These are phyloP conservation scores for Teleiodes luculella DNA, from an alignment of 2,888 invertebrate genomes.

Conservation along the genomic window DNA sequence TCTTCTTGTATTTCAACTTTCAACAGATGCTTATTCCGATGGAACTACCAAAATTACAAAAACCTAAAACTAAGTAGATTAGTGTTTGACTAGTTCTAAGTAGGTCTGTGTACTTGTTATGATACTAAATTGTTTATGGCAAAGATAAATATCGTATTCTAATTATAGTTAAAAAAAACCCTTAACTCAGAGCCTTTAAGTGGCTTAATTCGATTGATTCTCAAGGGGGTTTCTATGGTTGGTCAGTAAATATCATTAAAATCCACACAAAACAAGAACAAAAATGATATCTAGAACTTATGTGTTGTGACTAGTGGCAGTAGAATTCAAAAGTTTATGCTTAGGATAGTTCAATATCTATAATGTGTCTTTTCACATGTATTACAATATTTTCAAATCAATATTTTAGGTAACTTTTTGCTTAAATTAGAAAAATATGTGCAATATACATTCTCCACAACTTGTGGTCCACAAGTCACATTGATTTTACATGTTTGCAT, in stretches of 20 bases:
- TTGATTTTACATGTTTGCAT: no score
- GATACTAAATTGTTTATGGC: not conserved
- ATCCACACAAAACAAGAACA: no score
- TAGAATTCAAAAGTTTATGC: not conserved
- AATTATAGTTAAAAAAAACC: not conserved
- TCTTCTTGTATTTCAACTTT: constrained; percentile 86
- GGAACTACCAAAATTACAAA: constrained; percentile 42
- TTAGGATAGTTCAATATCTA: not conserved
- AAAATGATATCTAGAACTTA: not conserved
- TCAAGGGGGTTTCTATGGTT: no score
- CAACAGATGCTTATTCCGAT: constrained; percentile 79
- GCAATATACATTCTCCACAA: no score
- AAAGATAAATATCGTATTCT: not conserved
- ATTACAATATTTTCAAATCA: no score
- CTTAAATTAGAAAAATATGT: no score
- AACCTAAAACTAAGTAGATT: constrained; percentile 46
- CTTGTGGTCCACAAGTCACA: no score
- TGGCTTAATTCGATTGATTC: no score
- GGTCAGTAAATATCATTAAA: no score
- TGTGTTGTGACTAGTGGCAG: not conserved
- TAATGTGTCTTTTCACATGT: not conserved
- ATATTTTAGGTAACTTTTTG: no score
- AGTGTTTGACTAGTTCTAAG: not conserved
- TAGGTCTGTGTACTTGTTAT: constrained; percentile 10
- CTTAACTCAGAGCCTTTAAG: no score